Evolutionary conservation across 2,888 invertebrate genomes (phyloP).

Genomic region (Ennomos quercinarius): DNA sequence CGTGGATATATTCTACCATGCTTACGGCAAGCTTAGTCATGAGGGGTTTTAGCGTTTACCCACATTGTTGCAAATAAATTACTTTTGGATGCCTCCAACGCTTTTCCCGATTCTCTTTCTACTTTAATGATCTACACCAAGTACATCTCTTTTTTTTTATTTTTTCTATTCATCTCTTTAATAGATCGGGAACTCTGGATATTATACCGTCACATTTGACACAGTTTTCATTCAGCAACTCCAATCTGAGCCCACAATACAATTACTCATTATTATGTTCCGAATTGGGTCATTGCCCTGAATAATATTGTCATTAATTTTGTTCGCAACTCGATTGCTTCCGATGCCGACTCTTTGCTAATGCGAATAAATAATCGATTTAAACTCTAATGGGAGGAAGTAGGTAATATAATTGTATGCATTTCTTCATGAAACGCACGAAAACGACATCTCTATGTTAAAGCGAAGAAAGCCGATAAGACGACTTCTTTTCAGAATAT

Average conservation of each 20-base stretch:
- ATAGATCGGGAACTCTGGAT: too few relatives aligned
- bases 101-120: too few relatives aligned
- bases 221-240: conserved; percentile 17
- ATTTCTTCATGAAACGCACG: not conserved
- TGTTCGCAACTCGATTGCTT: conserved; percentile 24
- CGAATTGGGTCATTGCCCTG: conserved; percentile 47
- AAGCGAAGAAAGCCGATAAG: not conserved
- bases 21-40: not conserved
- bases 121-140: too few relatives aligned
- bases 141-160: too few relatives aligned
- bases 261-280: conserved; percentile 30
- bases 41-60: too few relatives aligned
- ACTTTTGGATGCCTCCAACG: too few relatives aligned
- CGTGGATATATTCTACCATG: not conserved
- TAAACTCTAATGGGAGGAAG: conserved; percentile 3
- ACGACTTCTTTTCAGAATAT: not conserved
- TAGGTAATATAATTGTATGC: not conserved
- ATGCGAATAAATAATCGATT: conserved; percentile 27
- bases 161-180: too few relatives aligned
- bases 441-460: not conserved
- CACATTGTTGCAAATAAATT: too few relatives aligned
- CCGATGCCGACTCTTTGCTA: conserved; percentile 11
- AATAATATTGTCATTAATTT: conserved; percentile 41
- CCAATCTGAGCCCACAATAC: conserved; percentile 2
- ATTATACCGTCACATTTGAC: conserved; percentile 10